Evolutionary conservation across 2,888 invertebrate genomes (phyloP), one percentile per base, ranked within the genome.

Genomic region (Caenorhabditis becei): DNA sequence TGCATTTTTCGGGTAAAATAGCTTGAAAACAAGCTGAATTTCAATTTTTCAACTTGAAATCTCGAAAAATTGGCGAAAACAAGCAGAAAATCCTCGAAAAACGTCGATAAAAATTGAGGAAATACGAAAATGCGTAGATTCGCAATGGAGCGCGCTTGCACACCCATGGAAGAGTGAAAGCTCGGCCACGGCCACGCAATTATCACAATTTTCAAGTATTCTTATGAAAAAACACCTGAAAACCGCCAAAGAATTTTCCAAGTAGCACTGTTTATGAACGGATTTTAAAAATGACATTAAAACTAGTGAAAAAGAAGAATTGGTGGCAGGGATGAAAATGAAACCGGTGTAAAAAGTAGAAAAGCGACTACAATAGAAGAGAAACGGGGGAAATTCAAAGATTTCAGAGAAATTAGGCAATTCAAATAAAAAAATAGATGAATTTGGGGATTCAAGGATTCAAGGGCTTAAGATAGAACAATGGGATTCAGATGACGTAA

Each of bases 81-180:
- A 5, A 14, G 7, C 11, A 59, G 35, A 71, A 61, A 71, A 67
- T 32, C 20, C 5, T 23, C 20, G 28, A 35, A 51, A 67, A 58
- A n/a, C 51, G 37, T 41, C 41, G 26, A 56, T 44, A 67, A 56
- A n/a, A 1, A 5, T 16, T 8, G n/a, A 44, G 41, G 61, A 70
- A 61, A 44, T 49, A 53, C 59, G 61, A 70, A 70, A 61, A 51
- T 51, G 3, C 10, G n/a, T 14, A 3, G 35, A 16, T 37, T 49
- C 18, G 7, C 61, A 41, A 24, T 61, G 61, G 69, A 49, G 69
- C 69, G 69, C 69, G 49, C 24, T 59, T 69, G 69, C 53, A 20
- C n/a, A n/a, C n/a, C n/a, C 16, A 47, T 35, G 44, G 56, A 47
- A 32, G 37, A 56, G 32, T 23, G 1, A 28, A 44, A 20, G 23